Evolutionary conservation across 2,888 invertebrate genomes (phyloP), one percentile per base, ranked within the genome.

Genomic region (Lamproptera curius): DNA sequence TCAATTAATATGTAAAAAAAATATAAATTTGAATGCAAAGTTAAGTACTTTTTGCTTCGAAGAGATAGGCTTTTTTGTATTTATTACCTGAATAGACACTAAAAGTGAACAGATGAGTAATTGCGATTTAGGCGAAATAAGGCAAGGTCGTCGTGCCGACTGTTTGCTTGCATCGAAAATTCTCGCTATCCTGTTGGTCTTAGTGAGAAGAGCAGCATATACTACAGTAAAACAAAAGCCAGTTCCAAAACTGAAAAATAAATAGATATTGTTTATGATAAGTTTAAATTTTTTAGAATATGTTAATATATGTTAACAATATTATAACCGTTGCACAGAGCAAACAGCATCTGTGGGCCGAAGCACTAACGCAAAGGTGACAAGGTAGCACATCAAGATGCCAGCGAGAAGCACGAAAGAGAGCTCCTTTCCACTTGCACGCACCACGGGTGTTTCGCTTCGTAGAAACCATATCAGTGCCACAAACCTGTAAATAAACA

Each of bases 191-290:
- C 99, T 90, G 83, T 98, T 99, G 4, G 99, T 99, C 88, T 98
- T 98, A 14, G 98, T 99, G 46, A 99, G 90, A 16, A 99, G 89
- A 1, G 99, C 97, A 0, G 97, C 97, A 81, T 99, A 99, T 45
- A 99, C 97, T 36, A 98, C 95, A 1, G 98, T 96, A 87, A 99
- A 99, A 70, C 97, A 97, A 71, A 98, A 94, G 1, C 97, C 97
- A 0, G 97, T 94, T 9, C 93, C 91, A 64, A 95, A 95, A 65
- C 95, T 95, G 64, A 15, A 16, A 44, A 50, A 11, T 4, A n/a
- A n/a, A n/a, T n/a, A n/a, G n/a, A n/a, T n/a, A n/a, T n/a, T n/a
- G n/a, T n/a, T n/a, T n/a, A n/a, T n/a, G n/a, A n/a, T n/a, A n/a
- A n/a, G n/a, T n/a, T n/a, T n/a, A n/a, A n/a, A n/a, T n/a, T n/a